A percentile compares a stretch with the other conserved stretches of the same genome.
These are phyloP conservation scores for Phyllostomus discolor DNA, from an alignment of 2,113 vertebrate species.

Conservation along the genomic window DNA sequence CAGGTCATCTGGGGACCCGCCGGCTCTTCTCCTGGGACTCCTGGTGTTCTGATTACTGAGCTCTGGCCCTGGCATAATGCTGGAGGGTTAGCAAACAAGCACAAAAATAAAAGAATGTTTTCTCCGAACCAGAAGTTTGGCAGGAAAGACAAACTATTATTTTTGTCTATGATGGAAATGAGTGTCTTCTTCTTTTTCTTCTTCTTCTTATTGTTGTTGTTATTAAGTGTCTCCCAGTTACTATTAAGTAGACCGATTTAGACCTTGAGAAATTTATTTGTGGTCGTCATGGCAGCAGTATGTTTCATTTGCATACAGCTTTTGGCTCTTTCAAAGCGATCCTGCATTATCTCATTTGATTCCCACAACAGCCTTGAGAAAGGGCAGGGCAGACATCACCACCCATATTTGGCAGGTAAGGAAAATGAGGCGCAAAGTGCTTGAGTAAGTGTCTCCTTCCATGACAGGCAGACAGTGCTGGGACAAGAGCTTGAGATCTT, in stretches of 20 bases:
- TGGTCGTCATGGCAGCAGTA: neutral
- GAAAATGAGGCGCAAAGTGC: neutral
- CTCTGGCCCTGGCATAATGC: neutral
- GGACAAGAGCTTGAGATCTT: neutral
- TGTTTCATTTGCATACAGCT: neutral
- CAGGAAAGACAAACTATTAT: neutral
- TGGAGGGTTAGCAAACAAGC: neutral
- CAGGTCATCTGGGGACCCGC: neutral
- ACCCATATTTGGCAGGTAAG: neutral
- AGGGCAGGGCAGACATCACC: neutral
- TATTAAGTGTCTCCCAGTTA: neutral
- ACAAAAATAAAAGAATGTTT: neutral
- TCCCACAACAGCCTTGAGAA: neutral
- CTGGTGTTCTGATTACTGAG: neutral
- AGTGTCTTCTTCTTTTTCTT: neutral
- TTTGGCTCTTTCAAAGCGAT: neutral
- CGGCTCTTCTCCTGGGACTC: neutral
- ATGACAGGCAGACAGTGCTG: neutral
- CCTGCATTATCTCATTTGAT: conserved; percentile 12
- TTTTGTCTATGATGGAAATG: neutral
- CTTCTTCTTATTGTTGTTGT: neutral
- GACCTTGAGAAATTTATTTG: neutral
- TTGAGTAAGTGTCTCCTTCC: neutral
- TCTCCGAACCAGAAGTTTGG: neutral
- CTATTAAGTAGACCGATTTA: neutral